phyloP scores from a whole-genome alignment of 2,797 vertebrate species.

The Falco naumanni region DNA sequence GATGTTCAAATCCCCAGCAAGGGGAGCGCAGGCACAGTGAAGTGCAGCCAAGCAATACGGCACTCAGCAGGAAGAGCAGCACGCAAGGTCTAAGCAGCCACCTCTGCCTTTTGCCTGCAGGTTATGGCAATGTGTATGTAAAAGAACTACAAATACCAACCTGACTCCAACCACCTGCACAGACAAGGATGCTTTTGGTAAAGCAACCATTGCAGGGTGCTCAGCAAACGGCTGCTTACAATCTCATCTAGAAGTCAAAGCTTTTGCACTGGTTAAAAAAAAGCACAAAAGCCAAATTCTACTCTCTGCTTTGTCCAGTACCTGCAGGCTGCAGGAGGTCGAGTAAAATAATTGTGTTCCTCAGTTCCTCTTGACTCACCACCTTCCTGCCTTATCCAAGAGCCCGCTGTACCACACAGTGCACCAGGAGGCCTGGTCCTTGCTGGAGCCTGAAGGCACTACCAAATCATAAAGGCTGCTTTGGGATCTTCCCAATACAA shows the following conservation, averaged over 20 bases:
- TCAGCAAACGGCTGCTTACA: not conserved
- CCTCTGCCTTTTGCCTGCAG: not conserved
- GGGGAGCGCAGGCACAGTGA: not conserved
- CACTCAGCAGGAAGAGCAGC: not conserved
- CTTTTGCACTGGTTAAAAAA: not conserved
- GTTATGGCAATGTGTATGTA: rapidly evolving
- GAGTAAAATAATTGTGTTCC: not conserved
- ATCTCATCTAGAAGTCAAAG: not conserved
- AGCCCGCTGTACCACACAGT: not conserved
- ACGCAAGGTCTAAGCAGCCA: not conserved
- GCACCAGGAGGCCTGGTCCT: not conserved
- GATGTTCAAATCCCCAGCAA: slow-evolving; percentile 22
- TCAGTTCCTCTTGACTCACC: not conserved
- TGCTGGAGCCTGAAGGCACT: not conserved
- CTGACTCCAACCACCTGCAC: not conserved
- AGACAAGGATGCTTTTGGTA: not conserved
- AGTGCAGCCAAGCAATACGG: not conserved
- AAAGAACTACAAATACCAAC: not conserved
- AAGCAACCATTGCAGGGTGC: not conserved
- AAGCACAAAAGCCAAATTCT: not conserved
- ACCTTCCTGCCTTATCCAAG: not conserved
- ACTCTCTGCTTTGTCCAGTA: not conserved
- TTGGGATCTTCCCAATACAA: not conserved
- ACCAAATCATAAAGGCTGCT: not conserved
- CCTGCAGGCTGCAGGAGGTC: not conserved